Base-by-base conservation (phyloP, 2,797 vertebrate species). In the Avahi laniger region DNA sequence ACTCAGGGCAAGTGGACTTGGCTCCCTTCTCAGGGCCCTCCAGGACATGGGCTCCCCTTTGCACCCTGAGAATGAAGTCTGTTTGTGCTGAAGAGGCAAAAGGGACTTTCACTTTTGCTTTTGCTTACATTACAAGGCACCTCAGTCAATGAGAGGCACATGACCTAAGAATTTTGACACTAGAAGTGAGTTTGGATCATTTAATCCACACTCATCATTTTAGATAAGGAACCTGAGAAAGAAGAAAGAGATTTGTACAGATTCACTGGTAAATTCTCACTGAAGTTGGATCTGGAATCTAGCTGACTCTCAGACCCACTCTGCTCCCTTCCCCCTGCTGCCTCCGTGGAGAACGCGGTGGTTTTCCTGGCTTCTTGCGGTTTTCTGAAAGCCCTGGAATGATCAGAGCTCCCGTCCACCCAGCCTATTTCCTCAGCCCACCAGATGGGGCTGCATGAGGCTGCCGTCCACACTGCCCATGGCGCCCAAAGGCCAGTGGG, bases 71-170 rank as follows among this genome's bases (percentile, higher is more conserved):
- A 93, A 63, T 17, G 46, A 72, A 59, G 67, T n/a, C 52, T 41
- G 26, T 54, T 81, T 84, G 69, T 48, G 28, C 76, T 63, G 17
- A 78, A 81, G 33, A 30, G 57, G 8, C 15, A 67, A 82, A 69
- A 30, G 57, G 38, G 1, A 43, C 22, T 17, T n/a, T 75, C 46
- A 41, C 26, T 73, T 43, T 43, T 43, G 43, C 43, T 43, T n/a
- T 96, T 91, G 35, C 35, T 81, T 59, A 50, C 18, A 10, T 65
- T 57, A 81, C 26, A 85, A 69, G 67, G 52, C 46, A 84, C 43
- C 20, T 43, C 61, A 15, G 57, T 43, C 57, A 59, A 75, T 26
- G 38, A 91, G 59, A 78, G 12, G 28, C 38, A 48, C 4, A 14
- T 10, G 15, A 57, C 28, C 78, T 76, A 90, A 89, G 73, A 88